phyloP scores from a whole-genome alignment of 2,888 invertebrate genomes.

The Amphimallon solstitiale region DNA sequence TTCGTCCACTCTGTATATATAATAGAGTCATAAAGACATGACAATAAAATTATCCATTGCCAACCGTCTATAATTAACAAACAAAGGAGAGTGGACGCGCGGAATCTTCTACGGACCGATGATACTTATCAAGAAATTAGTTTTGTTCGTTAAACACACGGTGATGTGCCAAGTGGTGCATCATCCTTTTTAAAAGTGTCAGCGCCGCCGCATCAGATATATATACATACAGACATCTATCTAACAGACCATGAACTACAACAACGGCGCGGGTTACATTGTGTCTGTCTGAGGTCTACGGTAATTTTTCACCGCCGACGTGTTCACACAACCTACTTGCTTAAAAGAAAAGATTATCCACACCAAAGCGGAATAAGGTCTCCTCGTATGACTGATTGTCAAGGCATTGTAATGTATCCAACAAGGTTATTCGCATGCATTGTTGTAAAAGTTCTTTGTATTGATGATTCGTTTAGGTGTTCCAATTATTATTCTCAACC shows the following conservation, averaged over 20 bases:
- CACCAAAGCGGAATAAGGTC: background rate
- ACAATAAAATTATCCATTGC: background rate
- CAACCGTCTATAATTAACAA: slow-evolving; percentile 14
- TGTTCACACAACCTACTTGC: background rate
- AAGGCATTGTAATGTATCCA: background rate
- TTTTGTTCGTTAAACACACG: slow-evolving; percentile 30
- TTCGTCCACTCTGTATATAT: too few relatives aligned
- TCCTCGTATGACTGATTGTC: background rate
- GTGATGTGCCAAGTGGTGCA: slow-evolving; percentile 5
- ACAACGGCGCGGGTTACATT: slow-evolving; percentile 7
- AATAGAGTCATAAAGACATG: too few relatives aligned
- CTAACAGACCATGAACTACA: slow-evolving; percentile 27
- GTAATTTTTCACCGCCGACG: background rate
- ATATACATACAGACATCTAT: slow-evolving; percentile 7
- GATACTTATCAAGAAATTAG: slow-evolving; percentile 26
- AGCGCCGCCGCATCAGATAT: slow-evolving; percentile 24
- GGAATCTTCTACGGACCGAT: background rate
- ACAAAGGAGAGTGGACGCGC: slow-evolving; percentile 22
- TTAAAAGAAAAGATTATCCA: slow-evolving; percentile 9
- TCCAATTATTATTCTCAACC: too few relatives aligned
- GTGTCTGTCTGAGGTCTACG: slow-evolving; percentile 17
- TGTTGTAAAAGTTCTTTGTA: too few relatives aligned
- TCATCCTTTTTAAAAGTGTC: slow-evolving; percentile 28
- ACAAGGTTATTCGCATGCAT: too few relatives aligned
- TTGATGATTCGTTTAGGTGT: too few relatives aligned